Evolutionary conservation across 1,140 invertebrate genomes (phyloP).

Genomic region (Formica exsecta): DNA sequence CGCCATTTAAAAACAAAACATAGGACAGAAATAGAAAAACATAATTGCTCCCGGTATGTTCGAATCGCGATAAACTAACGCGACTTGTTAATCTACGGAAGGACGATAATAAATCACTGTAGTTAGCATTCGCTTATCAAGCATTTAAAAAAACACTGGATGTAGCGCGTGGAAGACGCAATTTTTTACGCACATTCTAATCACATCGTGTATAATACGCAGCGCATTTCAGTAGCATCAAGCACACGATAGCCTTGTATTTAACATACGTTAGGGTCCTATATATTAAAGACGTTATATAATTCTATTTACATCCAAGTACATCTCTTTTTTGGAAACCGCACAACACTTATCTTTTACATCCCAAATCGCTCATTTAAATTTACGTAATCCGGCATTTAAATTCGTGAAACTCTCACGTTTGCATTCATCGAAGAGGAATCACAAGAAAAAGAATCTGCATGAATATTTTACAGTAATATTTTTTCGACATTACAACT

Average conservation of each 20-base stretch:
- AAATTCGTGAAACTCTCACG: constrained; percentile 19
- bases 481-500: background rate
- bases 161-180: constrained; percentile 38
- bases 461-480: background rate
- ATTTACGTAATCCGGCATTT: constrained; percentile 5
- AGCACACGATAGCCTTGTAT: background rate
- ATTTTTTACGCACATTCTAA: constrained; percentile 23
- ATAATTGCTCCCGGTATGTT: constrained; percentile 4
- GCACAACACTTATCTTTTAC: background rate
- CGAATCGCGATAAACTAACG: background rate
- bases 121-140: constrained; percentile 26
- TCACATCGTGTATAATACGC: constrained; percentile 35
- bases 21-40: constrained; percentile 6
- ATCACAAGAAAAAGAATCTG: background rate
- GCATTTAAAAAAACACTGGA: constrained; percentile 43
- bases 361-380: constrained; percentile 25
- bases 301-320: constrained; percentile 49
- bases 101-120: constrained; percentile 42
- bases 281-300: constrained; percentile 27
- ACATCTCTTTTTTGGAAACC: constrained; percentile 27
- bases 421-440: background rate
- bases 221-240: constrained; percentile 22
- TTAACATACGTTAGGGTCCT: constrained; percentile 28
- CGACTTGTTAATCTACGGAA: background rate
- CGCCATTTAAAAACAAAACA: background rate